Base-by-base conservation (phyloP, 92 coral and sea anemone species). In the Phymanthus crucifer region DNA sequence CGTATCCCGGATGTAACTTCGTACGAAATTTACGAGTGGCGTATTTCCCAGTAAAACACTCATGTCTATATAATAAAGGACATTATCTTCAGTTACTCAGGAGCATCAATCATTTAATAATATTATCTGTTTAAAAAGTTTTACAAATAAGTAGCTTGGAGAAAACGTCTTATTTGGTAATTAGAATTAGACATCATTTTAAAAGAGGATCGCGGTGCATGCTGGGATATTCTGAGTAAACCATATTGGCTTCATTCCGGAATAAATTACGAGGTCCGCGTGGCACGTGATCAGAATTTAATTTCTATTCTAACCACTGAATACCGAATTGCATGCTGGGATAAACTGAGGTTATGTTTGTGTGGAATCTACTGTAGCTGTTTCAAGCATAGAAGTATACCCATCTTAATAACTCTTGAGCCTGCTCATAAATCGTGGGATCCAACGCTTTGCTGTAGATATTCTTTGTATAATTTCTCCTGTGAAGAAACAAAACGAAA, bases 381-480 rank as follows among this genome's bases (percentile, higher is more conserved):
- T 61, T 61, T 27, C 9, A 61, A 26, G 23, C 27, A 54, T 54
- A 54, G 21, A 54, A 54, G n/a, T 54, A 29, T 54, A 21, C 29
- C 27, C 64, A n/a, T 1, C 23, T 38, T 38, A 38, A 38, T 38
- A 11, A 21, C 29, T 61, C 29, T 24, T 26, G 34, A 61, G 68
- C 68, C 78, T 32, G 52, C 57, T 76, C 71, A 85, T 81, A 93
- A 83, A 74, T 93, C 97, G 70, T 93, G 92, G 36, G 93, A 86
- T 27, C 90, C 94, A 23, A 93, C 97, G 79, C 97, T 93, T 74
- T 93, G 97, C 81, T 93, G 94, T 1, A 93, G 86, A 66, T 93
- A 93, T 83, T 93, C 97, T 40, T 87, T 84, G 83, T 93, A 93
- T 58, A 93, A 89, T 58, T 87, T 89, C 56, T 90, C 94, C 97